A percentile compares a stretch with the other conserved stretches of the same genome.
Evolutionary conservation across 2,888 invertebrate genomes (phyloP).

Genomic region (Frankliniella intonsa): DNA sequence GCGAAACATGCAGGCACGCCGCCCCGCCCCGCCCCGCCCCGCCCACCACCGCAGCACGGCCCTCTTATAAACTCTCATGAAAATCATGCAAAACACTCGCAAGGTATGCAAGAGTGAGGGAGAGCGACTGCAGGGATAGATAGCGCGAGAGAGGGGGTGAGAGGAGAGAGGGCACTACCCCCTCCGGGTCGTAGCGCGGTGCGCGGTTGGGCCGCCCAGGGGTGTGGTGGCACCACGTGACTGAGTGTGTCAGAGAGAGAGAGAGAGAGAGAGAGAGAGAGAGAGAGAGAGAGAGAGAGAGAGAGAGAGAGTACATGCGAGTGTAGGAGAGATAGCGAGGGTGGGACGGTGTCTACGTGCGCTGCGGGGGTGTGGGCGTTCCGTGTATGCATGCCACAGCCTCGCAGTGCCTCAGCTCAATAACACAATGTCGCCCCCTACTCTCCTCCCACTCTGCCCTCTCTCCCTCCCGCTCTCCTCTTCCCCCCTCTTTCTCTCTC

Average conservation of each 20-base stretch:
- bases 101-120: too few relatives aligned
- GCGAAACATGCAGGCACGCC: conserved; percentile 12
- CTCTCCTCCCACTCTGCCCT: too few relatives aligned
- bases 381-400: background rate
- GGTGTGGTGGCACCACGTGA: background rate
- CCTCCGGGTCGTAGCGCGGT: background rate
- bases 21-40: background rate
- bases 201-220: background rate
- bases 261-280: conserved; percentile 7
- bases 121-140: too few relatives aligned
- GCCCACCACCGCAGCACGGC: background rate
- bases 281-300: conserved; percentile 5
- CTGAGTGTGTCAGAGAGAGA: background rate
- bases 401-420: too few relatives aligned
- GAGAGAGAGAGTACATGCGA: background rate
- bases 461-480: too few relatives aligned
- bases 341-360: background rate
- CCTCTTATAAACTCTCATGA: too few relatives aligned
- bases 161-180: background rate
- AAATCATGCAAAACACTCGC: too few relatives aligned
- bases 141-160: too few relatives aligned
- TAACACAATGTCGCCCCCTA: too few relatives aligned
- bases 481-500: too few relatives aligned
- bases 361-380: too few relatives aligned
- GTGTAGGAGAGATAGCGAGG: background rate